Percentiles rank a stretch among this genome's conserved stretches.
These are phyloP conservation scores for Schlechtendalia chinensis DNA, from an alignment of 1,140 invertebrate genomes.

Conservation along the genomic window DNA sequence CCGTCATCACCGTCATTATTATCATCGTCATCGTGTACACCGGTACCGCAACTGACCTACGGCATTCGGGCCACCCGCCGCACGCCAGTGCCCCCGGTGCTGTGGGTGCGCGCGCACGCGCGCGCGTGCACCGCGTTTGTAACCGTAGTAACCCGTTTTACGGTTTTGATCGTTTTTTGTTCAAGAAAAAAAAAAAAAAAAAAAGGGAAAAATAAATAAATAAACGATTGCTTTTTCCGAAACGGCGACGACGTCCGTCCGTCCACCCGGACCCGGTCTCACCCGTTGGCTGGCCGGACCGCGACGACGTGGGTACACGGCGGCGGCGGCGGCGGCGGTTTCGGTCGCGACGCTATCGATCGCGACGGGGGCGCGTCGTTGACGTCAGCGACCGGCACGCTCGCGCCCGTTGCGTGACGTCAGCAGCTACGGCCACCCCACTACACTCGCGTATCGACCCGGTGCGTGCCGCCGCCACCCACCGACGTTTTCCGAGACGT, in stretches of 20 bases:
- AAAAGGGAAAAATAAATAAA: neutral
- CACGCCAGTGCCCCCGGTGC: no score
- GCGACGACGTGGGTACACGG: no score
- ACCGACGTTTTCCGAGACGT: neutral
- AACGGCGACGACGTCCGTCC: neutral
- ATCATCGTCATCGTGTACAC: neutral
- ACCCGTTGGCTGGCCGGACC: no score
- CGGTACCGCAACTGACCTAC: conserved; percentile 53
- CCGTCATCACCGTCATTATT: no score
- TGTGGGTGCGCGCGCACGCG: neutral
- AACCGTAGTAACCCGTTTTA: conserved; percentile 17
- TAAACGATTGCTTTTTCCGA: neutral
- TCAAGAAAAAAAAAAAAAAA: neutral
- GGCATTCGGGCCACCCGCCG: conserved; percentile 53
- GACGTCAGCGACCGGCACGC: conserved; percentile 53
- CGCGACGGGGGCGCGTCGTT: conserved; percentile 53
- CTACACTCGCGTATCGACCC: neutral
- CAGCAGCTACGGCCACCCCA: conserved; percentile 64
- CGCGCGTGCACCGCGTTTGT: no score
- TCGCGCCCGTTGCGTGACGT: conserved; percentile 44
- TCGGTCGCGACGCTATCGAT: conserved; percentile 15
- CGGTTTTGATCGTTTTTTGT: neutral
- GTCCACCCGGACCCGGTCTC: no score
- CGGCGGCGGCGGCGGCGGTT: no score
- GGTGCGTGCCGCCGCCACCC: conserved; percentile 63